A percentile compares a stretch with the other conserved stretches of the same genome.
phyloP scores from a whole-genome alignment of 1,140 invertebrate genomes.

The Centruroides sculpturatus region DNA sequence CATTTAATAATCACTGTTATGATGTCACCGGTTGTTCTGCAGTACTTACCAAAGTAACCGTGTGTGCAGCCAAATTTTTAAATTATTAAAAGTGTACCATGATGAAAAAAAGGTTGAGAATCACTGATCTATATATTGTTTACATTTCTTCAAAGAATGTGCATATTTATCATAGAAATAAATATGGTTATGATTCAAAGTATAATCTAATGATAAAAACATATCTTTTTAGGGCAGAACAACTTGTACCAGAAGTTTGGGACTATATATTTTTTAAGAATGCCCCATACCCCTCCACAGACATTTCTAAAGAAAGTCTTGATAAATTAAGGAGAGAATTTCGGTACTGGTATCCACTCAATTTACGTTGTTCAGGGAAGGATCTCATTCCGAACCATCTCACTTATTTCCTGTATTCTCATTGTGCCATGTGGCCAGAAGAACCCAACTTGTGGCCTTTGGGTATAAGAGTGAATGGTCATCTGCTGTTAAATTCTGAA shows the following conservation, averaged over 20 bases:
- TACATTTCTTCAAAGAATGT: no score
- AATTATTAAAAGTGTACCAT: no score
- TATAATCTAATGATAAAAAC: background rate
- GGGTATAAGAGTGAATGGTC: slow-evolving; percentile 86
- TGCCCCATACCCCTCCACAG: slow-evolving; percentile 47
- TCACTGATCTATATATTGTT: no score
- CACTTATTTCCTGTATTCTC: slow-evolving; percentile 92
- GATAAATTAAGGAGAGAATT: slow-evolving; percentile 76
- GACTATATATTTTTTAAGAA: slow-evolving; percentile 91
- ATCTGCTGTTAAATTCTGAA: slow-evolving; percentile 87
- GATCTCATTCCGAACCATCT: slow-evolving; percentile 98
- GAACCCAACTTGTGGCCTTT: slow-evolving; percentile 80
- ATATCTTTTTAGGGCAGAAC: slow-evolving; percentile 41
- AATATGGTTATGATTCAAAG: background rate
- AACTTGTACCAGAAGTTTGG: slow-evolving; percentile 91
- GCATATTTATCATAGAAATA: no score
- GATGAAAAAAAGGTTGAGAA: no score
- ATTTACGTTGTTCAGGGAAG: slow-evolving; percentile 90
- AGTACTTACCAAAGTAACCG: no score
- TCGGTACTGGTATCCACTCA: slow-evolving; percentile 92
- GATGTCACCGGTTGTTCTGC: no score
- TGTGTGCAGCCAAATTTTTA: no score
- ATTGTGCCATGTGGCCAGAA: slow-evolving; percentile 87
- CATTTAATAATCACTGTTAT: no score
- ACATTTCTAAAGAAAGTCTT: slow-evolving; percentile 55